Evolutionary conservation across 2,888 invertebrate genomes (phyloP), one percentile per base, ranked within the genome.

Genomic region (Cyclophora punctaria): DNA sequence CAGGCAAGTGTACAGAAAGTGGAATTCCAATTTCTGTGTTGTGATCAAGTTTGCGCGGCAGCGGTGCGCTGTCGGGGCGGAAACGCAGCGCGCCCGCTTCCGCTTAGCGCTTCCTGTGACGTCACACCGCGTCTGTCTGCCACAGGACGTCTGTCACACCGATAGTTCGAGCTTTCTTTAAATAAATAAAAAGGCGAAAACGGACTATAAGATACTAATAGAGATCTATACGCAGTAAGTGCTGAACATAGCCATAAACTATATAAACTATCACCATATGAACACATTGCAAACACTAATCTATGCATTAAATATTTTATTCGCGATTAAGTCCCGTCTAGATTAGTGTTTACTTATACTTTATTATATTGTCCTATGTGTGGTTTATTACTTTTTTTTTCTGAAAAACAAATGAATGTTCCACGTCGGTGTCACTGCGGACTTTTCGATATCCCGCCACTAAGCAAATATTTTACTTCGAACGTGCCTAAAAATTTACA

Each of bases 91-190:
- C 71, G 37, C 37, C 64, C 70, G 69, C 74, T 75, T 82, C 82
- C 83, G 82, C 71, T 71, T 68, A 67, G 55, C 63, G 68, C 69
- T 77, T 81, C 79, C 80, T 59, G 71, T 78, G 77, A 76, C 79
- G 78, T 77, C 78, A 75, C 34, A 56, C 60, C 60, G 37, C 69
- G 65, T 62, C 69, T 67, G 68, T 66, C 60, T 67, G 63, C 59
- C 66, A 63, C 35, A 45, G 35, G 51, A 50, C 20, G 46, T 5
- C 50, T 50, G 46, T 51, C 7, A 41, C 4, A 48, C 3, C 34
- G 5, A 33, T 41, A 35, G 51, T 20, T 33, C 34, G 7, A 7
- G 20, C 45, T 41, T 46, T 53, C 49, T 48, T 46, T 49, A 48
- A 44, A 52, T 46, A 44, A 48, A 45, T 48, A 20, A 20, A 20